Conservation (phyloP, 2,888 invertebrate species). For the Pardosa pseudoannulata region DNA sequence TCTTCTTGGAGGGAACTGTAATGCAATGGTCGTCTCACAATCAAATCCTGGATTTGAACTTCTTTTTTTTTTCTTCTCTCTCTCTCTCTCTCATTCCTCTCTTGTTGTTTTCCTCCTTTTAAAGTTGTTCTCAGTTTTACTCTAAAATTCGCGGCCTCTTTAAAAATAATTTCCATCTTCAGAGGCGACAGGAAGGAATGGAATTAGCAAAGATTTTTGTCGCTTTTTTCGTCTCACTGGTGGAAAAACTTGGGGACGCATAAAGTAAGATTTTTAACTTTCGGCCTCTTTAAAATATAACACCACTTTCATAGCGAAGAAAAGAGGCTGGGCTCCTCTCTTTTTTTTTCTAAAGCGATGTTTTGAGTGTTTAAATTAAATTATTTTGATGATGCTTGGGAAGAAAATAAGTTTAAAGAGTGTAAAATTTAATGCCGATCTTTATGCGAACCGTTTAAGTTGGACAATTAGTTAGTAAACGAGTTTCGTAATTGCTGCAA, state of each 20-base stretch:
- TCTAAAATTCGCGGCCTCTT: constrained; percentile 33
- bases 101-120: background rate
- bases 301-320: constrained; percentile 2
- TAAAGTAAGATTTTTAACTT: constrained; percentile 40
- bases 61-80: constrained; percentile 16
- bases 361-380: constrained; percentile 28
- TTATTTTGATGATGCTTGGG: constrained; percentile 13
- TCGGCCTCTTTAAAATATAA: constrained; percentile 20
- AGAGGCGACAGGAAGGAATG: constrained; percentile 42
- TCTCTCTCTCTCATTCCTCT: no score
- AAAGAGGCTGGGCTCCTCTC: background rate
- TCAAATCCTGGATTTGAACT: constrained; percentile 38
- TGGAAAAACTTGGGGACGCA: constrained; percentile 14
- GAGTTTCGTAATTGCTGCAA: background rate
- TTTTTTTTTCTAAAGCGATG: background rate
- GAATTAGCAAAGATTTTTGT: constrained; percentile 24
- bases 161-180: constrained; percentile 51
- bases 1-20: constrained; percentile 18
- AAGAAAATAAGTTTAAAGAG: constrained; percentile 16
- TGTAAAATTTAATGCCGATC: background rate
- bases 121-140: constrained; percentile 38
- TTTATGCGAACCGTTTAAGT: background rate
- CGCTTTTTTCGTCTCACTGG: constrained; percentile 13
- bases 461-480: background rate
- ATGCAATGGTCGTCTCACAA: constrained; percentile 45